Evolutionary conservation across 1,140 invertebrate species (phyloP).

Genomic region (silkworm (Bombyx mori)): DNA sequence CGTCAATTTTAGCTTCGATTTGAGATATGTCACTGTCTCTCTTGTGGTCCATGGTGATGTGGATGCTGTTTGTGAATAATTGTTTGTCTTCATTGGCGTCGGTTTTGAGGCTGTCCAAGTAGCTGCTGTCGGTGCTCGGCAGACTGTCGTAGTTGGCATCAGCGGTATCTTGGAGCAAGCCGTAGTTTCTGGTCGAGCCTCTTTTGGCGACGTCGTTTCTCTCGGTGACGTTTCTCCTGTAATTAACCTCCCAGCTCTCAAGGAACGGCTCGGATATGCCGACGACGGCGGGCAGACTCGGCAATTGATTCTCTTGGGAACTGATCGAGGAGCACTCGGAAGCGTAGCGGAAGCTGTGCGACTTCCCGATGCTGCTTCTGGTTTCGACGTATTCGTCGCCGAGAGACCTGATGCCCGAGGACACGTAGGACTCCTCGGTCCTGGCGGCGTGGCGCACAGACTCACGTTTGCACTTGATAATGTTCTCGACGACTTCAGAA

Average conservation of each 20-base stretch:
- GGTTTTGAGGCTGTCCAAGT: constrained; percentile 60
- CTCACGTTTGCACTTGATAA: constrained; percentile 38
- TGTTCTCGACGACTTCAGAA: constrained; percentile 42
- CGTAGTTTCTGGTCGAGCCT: constrained; percentile 56
- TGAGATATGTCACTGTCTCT: constrained; percentile 61
- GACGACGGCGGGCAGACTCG: constrained; percentile 66
- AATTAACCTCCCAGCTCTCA: constrained; percentile 70
- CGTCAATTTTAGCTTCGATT: constrained; percentile 70
- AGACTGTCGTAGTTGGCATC: constrained; percentile 59
- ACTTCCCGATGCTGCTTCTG: constrained; percentile 74
- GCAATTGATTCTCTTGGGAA: constrained; percentile 66
- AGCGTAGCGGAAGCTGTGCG: constrained; percentile 76
- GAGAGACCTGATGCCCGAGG: constrained; percentile 48
- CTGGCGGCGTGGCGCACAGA: constrained; percentile 31
- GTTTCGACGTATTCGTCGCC: constrained; percentile 58
- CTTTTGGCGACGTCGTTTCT: constrained; percentile 53
- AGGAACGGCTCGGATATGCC: constrained; percentile 66
- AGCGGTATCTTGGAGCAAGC: constrained; percentile 35
- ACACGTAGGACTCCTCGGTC: constrained; percentile 45
- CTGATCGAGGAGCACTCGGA: constrained; percentile 62
- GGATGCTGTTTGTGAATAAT: constrained; percentile 54
- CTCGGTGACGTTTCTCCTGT: constrained; percentile 62
- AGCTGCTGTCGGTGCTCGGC: constrained; percentile 62
- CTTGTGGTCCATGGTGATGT: constrained; percentile 53
- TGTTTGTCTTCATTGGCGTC: constrained; percentile 47